These are phyloP conservation scores for Tadarida brasiliensis DNA, from an alignment of 2,797 vertebrate genomes.

Conservation along the genomic window DNA sequence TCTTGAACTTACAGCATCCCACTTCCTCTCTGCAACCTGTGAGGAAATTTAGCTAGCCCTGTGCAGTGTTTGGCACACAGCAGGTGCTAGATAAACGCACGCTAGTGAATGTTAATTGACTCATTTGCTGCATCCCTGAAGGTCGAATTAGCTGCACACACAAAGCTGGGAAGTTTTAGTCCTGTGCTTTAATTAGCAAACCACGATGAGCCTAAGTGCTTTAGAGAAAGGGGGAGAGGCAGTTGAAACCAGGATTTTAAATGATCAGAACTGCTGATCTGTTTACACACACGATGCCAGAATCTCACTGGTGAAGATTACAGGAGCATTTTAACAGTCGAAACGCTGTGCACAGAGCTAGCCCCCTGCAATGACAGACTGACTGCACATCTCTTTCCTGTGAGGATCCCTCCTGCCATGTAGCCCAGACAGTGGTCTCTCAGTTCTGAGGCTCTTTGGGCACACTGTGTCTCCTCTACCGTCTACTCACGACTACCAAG, in stretches of 20 bases:
- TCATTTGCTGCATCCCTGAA: constrained; percentile 58
- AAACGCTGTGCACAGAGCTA: not conserved
- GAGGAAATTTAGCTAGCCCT: not conserved
- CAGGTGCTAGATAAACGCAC: constrained; percentile 59
- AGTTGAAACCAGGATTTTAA: constrained; percentile 38
- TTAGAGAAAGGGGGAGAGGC: not conserved
- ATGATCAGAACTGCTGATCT: not conserved
- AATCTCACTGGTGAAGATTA: not conserved
- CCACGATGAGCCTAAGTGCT: not conserved
- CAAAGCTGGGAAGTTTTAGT: not conserved
- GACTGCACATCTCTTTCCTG: not conserved
- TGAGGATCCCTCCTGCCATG: not conserved
- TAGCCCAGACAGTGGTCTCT: not conserved
- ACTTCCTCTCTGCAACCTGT: not conserved
- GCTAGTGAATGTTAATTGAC: constrained; percentile 59
- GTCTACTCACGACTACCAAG: not conserved
- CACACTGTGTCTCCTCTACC: not conserved
- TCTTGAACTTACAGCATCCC: not conserved
- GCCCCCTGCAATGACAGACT: not conserved
- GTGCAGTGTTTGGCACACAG: constrained; percentile 23
- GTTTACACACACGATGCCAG: constrained; percentile 16
- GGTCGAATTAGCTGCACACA: not conserved
- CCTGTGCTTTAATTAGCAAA: constrained; percentile 43
- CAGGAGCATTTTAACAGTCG: not conserved
- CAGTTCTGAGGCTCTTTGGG: not conserved